Conservation (phyloP, 2,113 vertebrate genomes). For the Cyprinodon brontotheroides region DNA sequence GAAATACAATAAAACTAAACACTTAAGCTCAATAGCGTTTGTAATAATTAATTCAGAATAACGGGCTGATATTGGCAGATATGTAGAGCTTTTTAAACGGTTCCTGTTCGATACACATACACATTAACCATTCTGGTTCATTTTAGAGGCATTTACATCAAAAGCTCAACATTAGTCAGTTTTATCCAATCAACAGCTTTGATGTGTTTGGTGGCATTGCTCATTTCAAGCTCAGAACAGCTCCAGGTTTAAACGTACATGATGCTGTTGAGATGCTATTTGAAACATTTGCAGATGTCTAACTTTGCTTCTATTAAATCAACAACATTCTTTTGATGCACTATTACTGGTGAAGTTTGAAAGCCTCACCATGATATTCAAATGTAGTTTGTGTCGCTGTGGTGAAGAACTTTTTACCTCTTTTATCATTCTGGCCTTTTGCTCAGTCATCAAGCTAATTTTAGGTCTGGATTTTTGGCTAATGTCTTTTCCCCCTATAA, state of each 20-base stretch:
- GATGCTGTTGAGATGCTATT: too few relatives aligned
- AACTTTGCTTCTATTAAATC: too few relatives aligned
- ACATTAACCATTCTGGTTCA: background rate
- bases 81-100: background rate
- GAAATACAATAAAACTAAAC: too few relatives aligned
- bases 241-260: background rate
- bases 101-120: background rate
- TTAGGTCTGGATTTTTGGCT: background rate
- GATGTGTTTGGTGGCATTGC: background rate
- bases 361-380: too few relatives aligned
- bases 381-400: too few relatives aligned
- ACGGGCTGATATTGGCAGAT: background rate
- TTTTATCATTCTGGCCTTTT: too few relatives aligned
- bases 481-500: background rate
- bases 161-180: background rate
- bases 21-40: background rate
- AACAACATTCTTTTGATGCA: too few relatives aligned
- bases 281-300: too few relatives aligned
- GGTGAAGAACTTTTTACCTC: too few relatives aligned
- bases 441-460: too few relatives aligned
- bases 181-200: background rate
- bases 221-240: background rate
- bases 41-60: background rate
- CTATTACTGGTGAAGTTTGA: too few relatives aligned
- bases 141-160: background rate